phyloP scores from a whole-genome alignment of 1,140 invertebrate genomes.

The Kradibia gibbosae region DNA sequence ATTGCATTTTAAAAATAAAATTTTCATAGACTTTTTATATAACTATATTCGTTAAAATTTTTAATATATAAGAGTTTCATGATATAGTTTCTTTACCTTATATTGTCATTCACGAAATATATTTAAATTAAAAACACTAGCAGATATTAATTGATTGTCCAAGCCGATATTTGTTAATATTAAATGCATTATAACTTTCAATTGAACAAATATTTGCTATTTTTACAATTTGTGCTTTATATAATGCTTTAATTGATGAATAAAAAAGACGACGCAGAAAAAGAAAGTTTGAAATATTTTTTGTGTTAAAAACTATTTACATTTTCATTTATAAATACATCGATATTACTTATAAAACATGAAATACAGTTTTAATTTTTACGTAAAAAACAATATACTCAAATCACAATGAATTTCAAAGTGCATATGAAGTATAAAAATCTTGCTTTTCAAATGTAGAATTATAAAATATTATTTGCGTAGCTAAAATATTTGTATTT shows the following conservation, averaged over 20 bases:
- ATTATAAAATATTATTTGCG: neutral
- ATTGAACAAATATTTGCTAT: neutral
- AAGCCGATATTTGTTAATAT: too few species aligned
- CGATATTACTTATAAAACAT: constrained; percentile 1
- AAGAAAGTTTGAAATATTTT: neutral
- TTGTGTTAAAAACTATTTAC: neutral
- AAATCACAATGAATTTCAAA: neutral
- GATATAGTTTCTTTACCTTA: too few species aligned
- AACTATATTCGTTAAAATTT: too few species aligned
- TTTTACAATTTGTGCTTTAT: neutral
- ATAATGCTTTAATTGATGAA: neutral
- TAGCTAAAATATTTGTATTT: constrained; percentile 18
- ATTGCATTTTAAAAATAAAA: neutral
- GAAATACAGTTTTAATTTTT: neutral
- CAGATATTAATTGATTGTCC: too few species aligned
- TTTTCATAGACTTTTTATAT: too few species aligned
- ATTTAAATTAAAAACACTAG: too few species aligned
- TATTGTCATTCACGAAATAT: too few species aligned
- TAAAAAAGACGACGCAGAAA: neutral
- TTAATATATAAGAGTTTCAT: too few species aligned
- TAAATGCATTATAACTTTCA: neutral
- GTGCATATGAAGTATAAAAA: neutral
- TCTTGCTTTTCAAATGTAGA: neutral
- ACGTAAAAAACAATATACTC: constrained; percentile 6
- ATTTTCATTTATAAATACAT: neutral